A percentile compares a stretch with the other conserved stretches of the same genome.
phyloP scores from a whole-genome alignment of 2,113 vertebrate species.

The Notiomystis cincta region DNA sequence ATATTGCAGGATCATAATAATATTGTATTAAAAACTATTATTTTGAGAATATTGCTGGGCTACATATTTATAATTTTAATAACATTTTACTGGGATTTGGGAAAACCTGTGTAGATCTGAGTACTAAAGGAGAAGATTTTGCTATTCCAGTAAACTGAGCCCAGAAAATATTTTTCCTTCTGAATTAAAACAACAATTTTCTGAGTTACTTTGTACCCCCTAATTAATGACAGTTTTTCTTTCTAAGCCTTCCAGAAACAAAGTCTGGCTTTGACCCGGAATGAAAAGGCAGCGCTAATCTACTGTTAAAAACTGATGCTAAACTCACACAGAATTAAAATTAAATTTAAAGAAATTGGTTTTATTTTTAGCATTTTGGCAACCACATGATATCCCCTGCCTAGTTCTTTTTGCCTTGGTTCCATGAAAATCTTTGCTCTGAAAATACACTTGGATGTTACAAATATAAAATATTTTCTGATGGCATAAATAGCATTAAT shows the following conservation, averaged over 20 bases:
- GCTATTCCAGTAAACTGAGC: not conserved
- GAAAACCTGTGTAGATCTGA: fast-evolving
- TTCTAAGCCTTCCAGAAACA: not conserved
- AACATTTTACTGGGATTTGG: not conserved
- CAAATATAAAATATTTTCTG: not conserved
- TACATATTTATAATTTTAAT: fast-evolving
- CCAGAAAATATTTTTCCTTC: not conserved
- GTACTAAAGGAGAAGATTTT: not conserved
- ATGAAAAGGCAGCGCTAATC: not conserved
- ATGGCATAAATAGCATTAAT: fast-evolving
- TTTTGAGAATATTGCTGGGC: not conserved
- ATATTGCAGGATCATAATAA: fast-evolving
- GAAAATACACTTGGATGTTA: fast-evolving
- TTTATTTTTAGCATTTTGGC: not conserved
- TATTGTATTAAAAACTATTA: not conserved
- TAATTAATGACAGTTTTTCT: not conserved
- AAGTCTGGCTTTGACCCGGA: not conserved
- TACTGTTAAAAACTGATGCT: not conserved
- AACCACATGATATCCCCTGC: fast-evolving
- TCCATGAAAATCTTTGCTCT: not conserved
- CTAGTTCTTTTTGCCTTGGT: not conserved
- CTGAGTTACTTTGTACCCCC: not conserved
- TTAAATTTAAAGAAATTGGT: not conserved
- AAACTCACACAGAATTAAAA: not conserved
- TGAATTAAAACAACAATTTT: not conserved